These are phyloP conservation scores for Neomicropteryx cornuta DNA, from an alignment of 1,140 invertebrate genomes.

Conservation along the genomic window DNA sequence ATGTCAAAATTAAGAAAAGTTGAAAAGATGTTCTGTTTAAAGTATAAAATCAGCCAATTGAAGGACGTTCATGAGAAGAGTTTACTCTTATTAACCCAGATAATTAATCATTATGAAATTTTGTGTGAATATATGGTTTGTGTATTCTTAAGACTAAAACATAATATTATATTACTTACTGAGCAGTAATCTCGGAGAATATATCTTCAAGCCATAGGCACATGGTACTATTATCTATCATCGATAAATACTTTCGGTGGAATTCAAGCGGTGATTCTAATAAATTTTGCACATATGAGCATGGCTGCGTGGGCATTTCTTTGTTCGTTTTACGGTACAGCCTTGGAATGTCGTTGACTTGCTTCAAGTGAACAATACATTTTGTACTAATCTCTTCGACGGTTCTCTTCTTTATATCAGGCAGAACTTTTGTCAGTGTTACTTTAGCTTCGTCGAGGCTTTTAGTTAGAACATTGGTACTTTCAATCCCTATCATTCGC, in stretches of 20 bases:
- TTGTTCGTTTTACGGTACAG: slow-evolving; percentile 88
- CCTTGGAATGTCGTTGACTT: slow-evolving; percentile 84
- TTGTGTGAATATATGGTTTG: too few relatives aligned
- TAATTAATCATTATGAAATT: slow-evolving; percentile 1
- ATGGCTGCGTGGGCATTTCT: slow-evolving; percentile 67
- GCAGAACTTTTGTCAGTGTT: slow-evolving; percentile 35
- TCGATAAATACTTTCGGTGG: slow-evolving; percentile 39
- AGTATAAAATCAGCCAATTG: too few relatives aligned
- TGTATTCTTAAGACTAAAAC: too few relatives aligned
- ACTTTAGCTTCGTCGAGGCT: slow-evolving; percentile 39
- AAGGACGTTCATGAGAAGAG: slow-evolving; percentile 1
- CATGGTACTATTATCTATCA: slow-evolving; percentile 41
- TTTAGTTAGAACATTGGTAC: slow-evolving; percentile 23
- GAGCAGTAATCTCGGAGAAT: slow-evolving; percentile 50
- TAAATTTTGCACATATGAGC: slow-evolving; percentile 63
- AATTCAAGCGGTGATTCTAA: slow-evolving; percentile 52
- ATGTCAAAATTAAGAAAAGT: too few relatives aligned
- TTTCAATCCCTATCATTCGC: slow-evolving; percentile 27
- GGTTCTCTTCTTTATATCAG: slow-evolving; percentile 43
- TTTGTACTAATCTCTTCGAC: slow-evolving; percentile 44
- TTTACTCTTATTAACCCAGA: slow-evolving; percentile 2
- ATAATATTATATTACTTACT: too few relatives aligned
- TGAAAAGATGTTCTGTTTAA: too few relatives aligned
- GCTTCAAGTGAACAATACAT: slow-evolving; percentile 48
- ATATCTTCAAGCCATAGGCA: slow-evolving; percentile 43